Base-by-base conservation (phyloP, 2,888 invertebrate genomes). In the Sericinus montela region DNA sequence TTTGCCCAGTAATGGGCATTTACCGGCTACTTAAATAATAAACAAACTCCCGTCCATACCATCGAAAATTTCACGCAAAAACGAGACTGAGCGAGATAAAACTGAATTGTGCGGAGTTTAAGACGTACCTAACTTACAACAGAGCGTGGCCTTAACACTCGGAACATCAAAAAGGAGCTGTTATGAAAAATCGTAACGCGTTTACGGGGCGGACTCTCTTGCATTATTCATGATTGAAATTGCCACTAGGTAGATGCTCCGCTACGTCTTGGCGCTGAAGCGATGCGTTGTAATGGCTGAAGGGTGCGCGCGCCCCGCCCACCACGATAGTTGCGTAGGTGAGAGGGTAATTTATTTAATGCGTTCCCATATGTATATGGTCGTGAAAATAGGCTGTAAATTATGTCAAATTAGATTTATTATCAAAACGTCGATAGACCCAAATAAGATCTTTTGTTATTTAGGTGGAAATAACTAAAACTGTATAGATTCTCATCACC, bases 181-280 rank as follows among this genome's bases (percentile, higher is more conserved):
- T 85, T 87, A 87, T 85, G 86, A 87, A 86, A 86, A 87, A 86
- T 86, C 84, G 83, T 87, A 86, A 86, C 85, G 72, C 83, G 63
- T 79, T 87, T 86, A 86, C 73, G 56, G 79, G 79, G 80, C 85
- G 86, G 85, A 85, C 85, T 72, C 56, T 50, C 45, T 46, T 87
- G 69, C 74, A 86, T 86, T 82, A 86, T 87, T 85, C 85, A 87
- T 83, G 73, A 64, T 63, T 64, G 72, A 81, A 81, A 83, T 81
- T 80, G 82, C 80, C 79, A 74, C 73, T 63, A 58, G 57, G 35
- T 45, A 48, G 41, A 35, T 47, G 16, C 19, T 8, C 13, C 15
- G 30, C 14, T 23, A 39, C 34, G 48, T 44, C 39, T 44, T 44
- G 25, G 32, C 45, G 32, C 45, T 38, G 25, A 39, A 44, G 15